Conservation (phyloP, 2,797 vertebrate species). For the Hyperoplus lanceolatus region DNA sequence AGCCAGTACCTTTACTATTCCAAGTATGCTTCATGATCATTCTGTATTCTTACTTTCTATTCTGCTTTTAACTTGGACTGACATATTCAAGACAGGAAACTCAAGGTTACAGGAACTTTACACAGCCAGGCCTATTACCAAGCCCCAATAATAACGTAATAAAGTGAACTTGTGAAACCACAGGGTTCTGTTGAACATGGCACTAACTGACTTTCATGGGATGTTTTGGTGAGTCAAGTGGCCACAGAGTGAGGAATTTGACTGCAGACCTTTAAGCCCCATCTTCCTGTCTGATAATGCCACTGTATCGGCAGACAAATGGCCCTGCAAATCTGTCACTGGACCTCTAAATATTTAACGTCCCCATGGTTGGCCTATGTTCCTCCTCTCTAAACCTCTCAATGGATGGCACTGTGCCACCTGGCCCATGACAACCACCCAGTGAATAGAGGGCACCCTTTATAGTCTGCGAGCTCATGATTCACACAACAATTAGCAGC, state of each 20-base stretch:
- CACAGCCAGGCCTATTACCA: conserved; percentile 33
- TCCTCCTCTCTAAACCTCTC: conserved; percentile 67
- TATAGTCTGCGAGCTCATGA: conserved; percentile 70
- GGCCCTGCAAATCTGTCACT: conserved; percentile 76
- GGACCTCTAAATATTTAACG: conserved; percentile 80
- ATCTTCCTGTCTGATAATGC: conserved; percentile 43
- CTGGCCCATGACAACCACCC: conserved; percentile 65
- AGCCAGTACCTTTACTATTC: conserved; percentile 2
- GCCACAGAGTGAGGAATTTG: conserved; percentile 32
- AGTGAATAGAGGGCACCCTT: conserved; percentile 73
- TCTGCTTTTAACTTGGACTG: conserved; percentile 7
- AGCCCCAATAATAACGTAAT: conserved; percentile 41
- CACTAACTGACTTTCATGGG: conserved; percentile 31
- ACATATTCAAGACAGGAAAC: conserved; percentile 54
- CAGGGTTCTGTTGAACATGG: conserved; percentile 23
- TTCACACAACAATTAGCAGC: conserved; percentile 81
- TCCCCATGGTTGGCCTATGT: conserved; percentile 70
- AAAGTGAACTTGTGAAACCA: conserved; percentile 54
- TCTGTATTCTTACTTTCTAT: conserved; percentile 2
- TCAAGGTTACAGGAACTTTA: conserved; percentile 38
- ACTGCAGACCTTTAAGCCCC: conserved; percentile 39
- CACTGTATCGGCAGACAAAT: conserved; percentile 60
- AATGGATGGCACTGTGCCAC: conserved; percentile 82
- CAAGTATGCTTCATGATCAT: background rate
- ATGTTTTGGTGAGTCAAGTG: conserved; percentile 29